Conservation (phyloP, 2,797 vertebrate species). For the Pteronotus mesoamericanus region DNA sequence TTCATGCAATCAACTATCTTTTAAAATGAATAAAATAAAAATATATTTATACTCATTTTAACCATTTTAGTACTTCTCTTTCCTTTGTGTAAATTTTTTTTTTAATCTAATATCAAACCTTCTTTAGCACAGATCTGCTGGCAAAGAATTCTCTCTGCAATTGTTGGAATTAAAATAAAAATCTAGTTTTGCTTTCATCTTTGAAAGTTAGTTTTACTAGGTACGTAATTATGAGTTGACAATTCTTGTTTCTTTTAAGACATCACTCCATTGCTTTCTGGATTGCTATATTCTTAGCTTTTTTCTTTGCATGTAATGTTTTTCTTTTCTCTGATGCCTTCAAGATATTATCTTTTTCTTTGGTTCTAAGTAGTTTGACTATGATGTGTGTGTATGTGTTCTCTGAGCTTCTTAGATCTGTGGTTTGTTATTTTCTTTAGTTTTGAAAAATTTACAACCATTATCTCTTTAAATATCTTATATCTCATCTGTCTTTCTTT, state of each 20-base stretch:
- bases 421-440: not conserved
- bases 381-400: not conserved
- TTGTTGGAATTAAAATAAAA: not conserved
- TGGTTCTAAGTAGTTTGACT: not conserved
- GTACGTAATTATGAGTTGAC: not conserved
- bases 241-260: not conserved
- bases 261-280: not conserved
- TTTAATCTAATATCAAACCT: not conserved
- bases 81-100: not conserved
- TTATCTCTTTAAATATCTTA: not conserved
- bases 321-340: not conserved
- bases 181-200: not conserved
- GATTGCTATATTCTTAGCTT: not conserved
- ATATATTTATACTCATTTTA: not conserved
- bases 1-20: not conserved
- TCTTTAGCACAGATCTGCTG: not conserved
- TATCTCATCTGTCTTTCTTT: not conserved
- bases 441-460: not conserved
- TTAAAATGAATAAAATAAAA: not conserved
- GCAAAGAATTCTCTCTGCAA: not conserved
- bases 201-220: not conserved
- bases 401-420: not conserved
- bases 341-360: not conserved
- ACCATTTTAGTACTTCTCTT: not conserved
- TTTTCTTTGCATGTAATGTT: not conserved